phyloP scores from a whole-genome alignment of 2,888 invertebrate genomes.

The Acleris cristana region DNA sequence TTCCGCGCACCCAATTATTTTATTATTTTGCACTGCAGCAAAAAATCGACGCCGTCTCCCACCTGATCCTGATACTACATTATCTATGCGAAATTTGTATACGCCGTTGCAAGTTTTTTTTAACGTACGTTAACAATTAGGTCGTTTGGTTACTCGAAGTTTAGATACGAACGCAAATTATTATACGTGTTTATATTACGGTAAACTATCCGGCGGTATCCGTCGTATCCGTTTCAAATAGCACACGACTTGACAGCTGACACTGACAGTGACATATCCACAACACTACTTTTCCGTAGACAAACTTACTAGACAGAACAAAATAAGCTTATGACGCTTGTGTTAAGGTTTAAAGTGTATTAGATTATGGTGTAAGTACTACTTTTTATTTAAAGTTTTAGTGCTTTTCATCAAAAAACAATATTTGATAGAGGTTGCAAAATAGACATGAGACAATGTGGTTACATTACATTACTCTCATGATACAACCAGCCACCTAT shows the following conservation, averaged over 20 bases:
- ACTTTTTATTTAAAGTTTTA: too few species aligned
- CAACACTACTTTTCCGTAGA: too few species aligned
- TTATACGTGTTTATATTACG: slow-evolving; percentile 28
- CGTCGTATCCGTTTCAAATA: slow-evolving; percentile 19
- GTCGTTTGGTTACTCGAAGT: not conserved
- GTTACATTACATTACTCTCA: too few species aligned
- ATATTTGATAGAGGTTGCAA: too few species aligned
- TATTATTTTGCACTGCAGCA: slow-evolving; percentile 23
- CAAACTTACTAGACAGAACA: too few species aligned
- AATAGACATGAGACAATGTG: too few species aligned
- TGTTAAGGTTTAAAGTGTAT: too few species aligned
- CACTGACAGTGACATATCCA: slow-evolving; percentile 12
- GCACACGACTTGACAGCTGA: slow-evolving; percentile 27
- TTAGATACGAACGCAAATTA: slow-evolving; percentile 15
- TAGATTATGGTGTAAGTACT: too few species aligned
- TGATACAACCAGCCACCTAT: too few species aligned
- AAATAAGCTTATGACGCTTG: too few species aligned
- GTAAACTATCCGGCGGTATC: slow-evolving; percentile 12
- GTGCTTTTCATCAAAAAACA: too few species aligned
- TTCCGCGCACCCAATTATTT: slow-evolving; percentile 36
- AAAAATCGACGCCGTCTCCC: slow-evolving; percentile 5
- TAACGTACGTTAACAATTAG: slow-evolving; percentile 2
- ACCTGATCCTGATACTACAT: slow-evolving; percentile 10
- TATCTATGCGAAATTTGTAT: not conserved
- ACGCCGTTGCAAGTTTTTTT: not conserved